Conservation (phyloP, 2,113 vertebrate species). For the Spilogale gracilis region DNA sequence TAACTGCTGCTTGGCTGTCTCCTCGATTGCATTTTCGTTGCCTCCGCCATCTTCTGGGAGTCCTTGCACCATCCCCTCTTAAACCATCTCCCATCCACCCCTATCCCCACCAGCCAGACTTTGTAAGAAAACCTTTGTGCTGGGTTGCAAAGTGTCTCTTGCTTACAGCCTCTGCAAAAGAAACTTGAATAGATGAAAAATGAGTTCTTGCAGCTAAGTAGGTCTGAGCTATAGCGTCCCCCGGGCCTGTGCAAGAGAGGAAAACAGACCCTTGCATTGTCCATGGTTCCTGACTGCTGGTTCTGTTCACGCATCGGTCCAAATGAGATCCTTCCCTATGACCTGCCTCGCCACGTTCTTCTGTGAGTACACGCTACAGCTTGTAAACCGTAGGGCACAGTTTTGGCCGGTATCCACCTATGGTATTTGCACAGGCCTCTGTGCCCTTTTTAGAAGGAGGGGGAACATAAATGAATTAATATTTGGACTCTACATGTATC, state of each 20-base stretch:
- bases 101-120: neutral
- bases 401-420: neutral
- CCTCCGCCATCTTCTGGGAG: neutral
- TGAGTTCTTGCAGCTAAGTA: neutral
- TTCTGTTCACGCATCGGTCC: neutral
- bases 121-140: neutral
- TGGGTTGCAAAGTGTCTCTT: neutral
- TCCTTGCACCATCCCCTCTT: no score
- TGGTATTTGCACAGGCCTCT: neutral
- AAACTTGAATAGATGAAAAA: neutral
- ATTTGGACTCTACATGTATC: slow-evolving; percentile 40
- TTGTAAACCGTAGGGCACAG: neutral
- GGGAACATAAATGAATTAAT: slow-evolving; percentile 43
- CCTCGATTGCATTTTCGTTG: neutral
- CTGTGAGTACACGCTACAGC: neutral
- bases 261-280: neutral
- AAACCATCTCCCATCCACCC: neutral
- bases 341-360: neutral
- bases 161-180: neutral
- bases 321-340: neutral
- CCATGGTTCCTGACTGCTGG: rapidly evolving
- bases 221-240: no score
- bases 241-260: neutral
- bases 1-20: neutral
- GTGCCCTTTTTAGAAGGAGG: slow-evolving; percentile 54